A percentile compares a stretch with the other conserved stretches of the same genome.
These are phyloP conservation scores for Ferdinandea cuprea DNA, from an alignment of 2,888 invertebrate genomes.

Conservation along the genomic window DNA sequence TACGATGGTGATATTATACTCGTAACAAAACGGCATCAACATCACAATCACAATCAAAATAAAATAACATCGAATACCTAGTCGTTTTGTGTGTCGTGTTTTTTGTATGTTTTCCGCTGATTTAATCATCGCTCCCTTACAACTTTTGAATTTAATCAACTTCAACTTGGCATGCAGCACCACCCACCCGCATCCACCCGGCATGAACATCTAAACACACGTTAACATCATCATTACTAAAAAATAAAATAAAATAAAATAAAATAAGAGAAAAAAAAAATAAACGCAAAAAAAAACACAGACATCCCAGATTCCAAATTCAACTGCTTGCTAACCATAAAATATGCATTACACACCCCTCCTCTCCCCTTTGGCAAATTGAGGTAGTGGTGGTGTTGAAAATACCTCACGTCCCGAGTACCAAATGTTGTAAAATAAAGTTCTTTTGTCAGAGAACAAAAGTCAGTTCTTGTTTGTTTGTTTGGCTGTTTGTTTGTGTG, in stretches of 20 bases:
- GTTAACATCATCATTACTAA: conserved; percentile 68
- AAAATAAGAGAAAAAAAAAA: neutral
- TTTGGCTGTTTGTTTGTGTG: conserved; percentile 30
- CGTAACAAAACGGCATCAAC: conserved; percentile 29
- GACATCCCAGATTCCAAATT: conserved; percentile 22
- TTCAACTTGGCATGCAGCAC: conserved; percentile 44
- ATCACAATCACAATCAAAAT: conserved; percentile 41
- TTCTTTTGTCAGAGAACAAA: conserved; percentile 70
- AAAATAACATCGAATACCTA: conserved; percentile 47
- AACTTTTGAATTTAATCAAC: conserved; percentile 72
- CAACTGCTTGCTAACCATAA: conserved; percentile 58
- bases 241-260: conserved; percentile 3
- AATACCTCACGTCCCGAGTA: conserved; percentile 46
- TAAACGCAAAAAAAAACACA: conserved; percentile 13
- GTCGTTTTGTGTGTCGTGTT: conserved; percentile 43
- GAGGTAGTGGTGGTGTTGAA: conserved; percentile 56
- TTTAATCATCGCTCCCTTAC: conserved; percentile 73
- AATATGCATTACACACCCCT: conserved; percentile 68
- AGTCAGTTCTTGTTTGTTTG: conserved; percentile 48
- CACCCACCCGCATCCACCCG: neutral
- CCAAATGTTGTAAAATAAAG: conserved; percentile 74
- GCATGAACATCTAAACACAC: conserved; percentile 56
- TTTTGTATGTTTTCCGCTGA: conserved; percentile 69
- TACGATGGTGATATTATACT: neutral
- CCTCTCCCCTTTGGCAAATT: neutral